Percentiles rank a stretch among this genome's conserved stretches.
These are phyloP conservation scores for Fratercula arctica DNA, from an alignment of 2,797 vertebrate species.

Conservation along the genomic window DNA sequence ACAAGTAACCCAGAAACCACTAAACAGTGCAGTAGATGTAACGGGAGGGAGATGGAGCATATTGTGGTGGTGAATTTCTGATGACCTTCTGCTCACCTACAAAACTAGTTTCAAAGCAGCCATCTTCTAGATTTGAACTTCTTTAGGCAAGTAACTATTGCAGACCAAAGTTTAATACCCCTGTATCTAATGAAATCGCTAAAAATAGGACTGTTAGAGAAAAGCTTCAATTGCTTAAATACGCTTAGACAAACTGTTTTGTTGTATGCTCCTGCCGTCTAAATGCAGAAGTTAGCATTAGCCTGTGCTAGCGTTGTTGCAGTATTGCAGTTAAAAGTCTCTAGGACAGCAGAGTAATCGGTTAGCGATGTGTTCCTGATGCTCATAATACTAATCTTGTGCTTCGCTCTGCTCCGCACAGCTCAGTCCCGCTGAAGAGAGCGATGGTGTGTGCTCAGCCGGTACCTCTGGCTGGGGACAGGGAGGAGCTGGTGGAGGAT, in stretches of 20 bases:
- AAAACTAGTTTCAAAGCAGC: neutral
- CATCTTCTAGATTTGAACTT: neutral
- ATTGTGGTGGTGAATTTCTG: neutral
- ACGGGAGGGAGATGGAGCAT: neutral
- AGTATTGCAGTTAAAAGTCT: neutral
- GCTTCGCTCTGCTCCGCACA: fast-evolving
- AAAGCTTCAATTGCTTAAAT: neutral
- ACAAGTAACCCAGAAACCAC: neutral
- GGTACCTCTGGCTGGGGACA: neutral
- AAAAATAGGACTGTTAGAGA: neutral
- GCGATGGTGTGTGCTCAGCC: neutral
- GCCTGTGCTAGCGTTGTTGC: neutral
- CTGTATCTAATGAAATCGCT: neutral
- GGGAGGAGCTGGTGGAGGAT: neutral
- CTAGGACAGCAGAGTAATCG: fast-evolving
- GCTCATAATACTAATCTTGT: neutral
- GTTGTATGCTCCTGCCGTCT: neutral
- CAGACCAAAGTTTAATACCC: neutral
- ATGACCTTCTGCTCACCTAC: neutral
- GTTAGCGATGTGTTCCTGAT: neutral
- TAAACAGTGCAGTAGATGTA: neutral
- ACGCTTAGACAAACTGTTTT: neutral
- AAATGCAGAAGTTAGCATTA: neutral
- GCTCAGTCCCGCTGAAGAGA: fast-evolving
- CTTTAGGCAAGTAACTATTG: neutral